Evolutionary conservation across 2,888 invertebrate genomes (phyloP), one percentile per base, ranked within the genome.

Genomic region (Acanthosoma haemorrhoidale): DNA sequence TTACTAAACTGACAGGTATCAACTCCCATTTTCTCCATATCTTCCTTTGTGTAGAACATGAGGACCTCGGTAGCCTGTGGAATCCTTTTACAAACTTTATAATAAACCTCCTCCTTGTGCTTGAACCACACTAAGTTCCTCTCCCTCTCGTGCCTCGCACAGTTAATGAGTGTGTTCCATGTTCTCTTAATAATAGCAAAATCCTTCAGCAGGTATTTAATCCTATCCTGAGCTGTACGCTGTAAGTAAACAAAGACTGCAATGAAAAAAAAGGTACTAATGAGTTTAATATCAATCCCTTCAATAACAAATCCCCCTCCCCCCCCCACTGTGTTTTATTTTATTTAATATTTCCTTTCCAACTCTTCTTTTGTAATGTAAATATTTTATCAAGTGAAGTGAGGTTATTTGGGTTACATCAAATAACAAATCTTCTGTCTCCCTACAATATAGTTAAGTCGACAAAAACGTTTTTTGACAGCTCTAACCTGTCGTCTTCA

Each of bases 31-130:
- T 51, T 51, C n/a, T 25, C 51, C 6, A 51, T 4, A 25, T 51
- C 51, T n/a, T 51, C 51, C 29, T 51, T 51, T 13, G 51, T 51
- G 11, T 51, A 51, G 25, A 51, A 51, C 51, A 51, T 51, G n/a
- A 51, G 51, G 29, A 51, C 18, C 29, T 51, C 51, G 29, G 51
- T 29, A 8, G 51, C 25, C n/a, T n/a, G 8, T n/a, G 51, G 25
- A 25, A 51, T 51, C 29, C 4, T n/a, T n/a, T 51, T 51, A 11
- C 51, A 51, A 1, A 51, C 51, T 29, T 25, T 21, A n/a, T 51
- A 51, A 4, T 29, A 51, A 4, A 51, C 25, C n/a, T 25, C 6
- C n/a, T n/a, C 51, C 4, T 51, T n/a, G 29, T 51, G 25, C 29
- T 51, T 51, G 3, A 51, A 51, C 51, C 51, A 51, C 5, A 25